Percentiles rank a stretch among this genome's conserved stretches.
Conservation (phyloP, 2,797 vertebrate species). For the Galagoides demidoff region DNA sequence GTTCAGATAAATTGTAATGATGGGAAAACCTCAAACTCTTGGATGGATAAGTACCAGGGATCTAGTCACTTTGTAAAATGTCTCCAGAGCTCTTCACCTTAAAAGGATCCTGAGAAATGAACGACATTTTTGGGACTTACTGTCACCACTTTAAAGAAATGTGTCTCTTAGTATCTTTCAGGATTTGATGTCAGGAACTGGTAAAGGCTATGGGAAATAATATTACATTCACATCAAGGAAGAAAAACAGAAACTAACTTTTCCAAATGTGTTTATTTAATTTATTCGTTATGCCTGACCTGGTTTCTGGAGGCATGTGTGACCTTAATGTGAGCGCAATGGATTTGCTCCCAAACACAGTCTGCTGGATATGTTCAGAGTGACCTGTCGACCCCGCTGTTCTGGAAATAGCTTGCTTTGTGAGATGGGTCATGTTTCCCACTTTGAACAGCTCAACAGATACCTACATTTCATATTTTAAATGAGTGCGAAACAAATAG, state of each 20-base stretch:
- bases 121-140: conserved; percentile 26
- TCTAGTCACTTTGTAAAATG: neutral
- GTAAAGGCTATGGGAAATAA: conserved; percentile 14
- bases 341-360: neutral
- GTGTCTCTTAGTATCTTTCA: conserved; percentile 20
- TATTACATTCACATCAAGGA: conserved; percentile 23
- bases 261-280: neutral
- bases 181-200: neutral
- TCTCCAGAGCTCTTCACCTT: conserved; percentile 48
- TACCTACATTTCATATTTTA: neutral
- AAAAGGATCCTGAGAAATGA: neutral
- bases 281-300: neutral
- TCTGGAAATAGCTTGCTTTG: neutral
- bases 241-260: neutral
- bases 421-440: neutral
- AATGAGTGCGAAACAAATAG: neutral
- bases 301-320: neutral
- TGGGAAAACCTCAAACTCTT: conserved; percentile 48
- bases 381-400: neutral
- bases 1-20: conserved; percentile 59
- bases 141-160: neutral
- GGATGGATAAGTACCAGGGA: conserved; percentile 40
- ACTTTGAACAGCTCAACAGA: neutral
- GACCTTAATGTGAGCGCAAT: neutral
- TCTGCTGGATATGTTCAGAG: neutral